Conservation (phyloP, 2,888 invertebrate genomes). For the Lymantria monacha region DNA sequence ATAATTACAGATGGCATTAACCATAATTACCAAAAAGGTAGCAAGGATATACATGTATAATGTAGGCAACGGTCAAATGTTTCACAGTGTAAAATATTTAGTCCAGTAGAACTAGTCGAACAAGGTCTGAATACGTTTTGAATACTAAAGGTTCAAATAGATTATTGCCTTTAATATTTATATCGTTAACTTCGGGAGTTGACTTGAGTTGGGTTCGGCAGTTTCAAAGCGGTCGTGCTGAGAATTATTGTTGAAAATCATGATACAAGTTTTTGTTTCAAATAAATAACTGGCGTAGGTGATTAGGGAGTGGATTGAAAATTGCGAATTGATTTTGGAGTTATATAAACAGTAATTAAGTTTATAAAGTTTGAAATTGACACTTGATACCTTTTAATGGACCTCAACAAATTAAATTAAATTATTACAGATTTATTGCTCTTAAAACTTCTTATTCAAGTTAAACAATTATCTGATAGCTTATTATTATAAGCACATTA, state of each 20-base stretch:
- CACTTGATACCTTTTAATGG: too few relatives aligned
- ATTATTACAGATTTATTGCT: too few relatives aligned
- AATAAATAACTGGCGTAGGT: conserved; percentile 26
- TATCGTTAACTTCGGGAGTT: conserved; percentile 37
- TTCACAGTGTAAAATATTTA: conserved; percentile 42
- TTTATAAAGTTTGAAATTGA: too few relatives aligned
- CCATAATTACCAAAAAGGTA: too few relatives aligned
- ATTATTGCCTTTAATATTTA: conserved; percentile 63
- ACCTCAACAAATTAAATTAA: too few relatives aligned
- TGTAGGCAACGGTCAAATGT: too few relatives aligned
- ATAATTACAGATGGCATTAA: too few relatives aligned
- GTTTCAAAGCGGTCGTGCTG: conserved; percentile 35
- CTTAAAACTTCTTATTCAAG: too few relatives aligned
- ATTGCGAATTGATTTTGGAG: neutral
- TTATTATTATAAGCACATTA: too few relatives aligned
- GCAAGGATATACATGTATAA: too few relatives aligned
- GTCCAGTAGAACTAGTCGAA: conserved; percentile 56
- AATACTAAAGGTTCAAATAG: conserved; percentile 61
- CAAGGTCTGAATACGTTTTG: conserved; percentile 35
- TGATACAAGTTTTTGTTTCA: conserved; percentile 33
- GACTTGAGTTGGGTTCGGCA: conserved; percentile 35
- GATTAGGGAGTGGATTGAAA: conserved; percentile 7
- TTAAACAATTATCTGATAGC: too few relatives aligned
- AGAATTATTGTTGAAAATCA: conserved; percentile 47
- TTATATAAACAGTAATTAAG: neutral